Percentiles rank a stretch among this genome's conserved stretches.
These are phyloP conservation scores for Orthosia gracilis DNA, from an alignment of 2,888 invertebrate species.

Conservation along the genomic window DNA sequence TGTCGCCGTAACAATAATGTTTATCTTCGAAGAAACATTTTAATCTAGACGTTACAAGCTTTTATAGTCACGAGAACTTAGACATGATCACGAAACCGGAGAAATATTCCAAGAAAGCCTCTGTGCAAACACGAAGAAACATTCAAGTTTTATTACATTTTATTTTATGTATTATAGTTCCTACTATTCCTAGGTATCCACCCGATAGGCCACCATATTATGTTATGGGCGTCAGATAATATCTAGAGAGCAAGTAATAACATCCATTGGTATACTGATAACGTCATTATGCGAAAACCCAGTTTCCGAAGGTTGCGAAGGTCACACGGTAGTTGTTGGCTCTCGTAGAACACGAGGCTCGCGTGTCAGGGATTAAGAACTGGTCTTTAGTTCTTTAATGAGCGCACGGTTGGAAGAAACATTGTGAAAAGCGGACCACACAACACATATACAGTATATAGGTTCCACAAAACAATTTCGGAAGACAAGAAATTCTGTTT, in stretches of 20 bases:
- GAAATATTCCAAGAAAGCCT: constrained; percentile 54
- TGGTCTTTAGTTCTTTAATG: constrained; percentile 20
- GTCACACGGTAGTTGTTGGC: constrained; percentile 31
- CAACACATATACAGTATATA: not conserved
- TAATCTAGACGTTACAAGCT: constrained; percentile 59
- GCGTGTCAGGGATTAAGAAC: constrained; percentile 12
- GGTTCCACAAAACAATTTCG: not conserved
- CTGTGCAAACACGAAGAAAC: constrained; percentile 45
- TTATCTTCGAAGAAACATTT: constrained; percentile 57
- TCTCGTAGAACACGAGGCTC: constrained; percentile 21
- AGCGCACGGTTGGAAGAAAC: constrained; percentile 17
- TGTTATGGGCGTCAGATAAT: constrained; percentile 2
- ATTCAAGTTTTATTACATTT: constrained; percentile 44
- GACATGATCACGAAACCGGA: constrained; percentile 59
- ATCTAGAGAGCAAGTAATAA: constrained; percentile 20
- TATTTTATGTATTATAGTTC: constrained; percentile 29
- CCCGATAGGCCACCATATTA: constrained; percentile 7
- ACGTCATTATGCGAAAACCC: constrained; percentile 36
- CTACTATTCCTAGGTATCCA: not conserved
- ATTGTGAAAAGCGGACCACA: not conserved
- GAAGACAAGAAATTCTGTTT: not conserved
- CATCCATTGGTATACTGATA: constrained; percentile 43
- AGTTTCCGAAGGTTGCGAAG: constrained; percentile 43
- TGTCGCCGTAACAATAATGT: constrained; percentile 57
- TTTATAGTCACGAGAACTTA: constrained; percentile 58